phyloP scores from a whole-genome alignment of 1,140 invertebrate genomes.

The Drosophila repleta region DNA sequence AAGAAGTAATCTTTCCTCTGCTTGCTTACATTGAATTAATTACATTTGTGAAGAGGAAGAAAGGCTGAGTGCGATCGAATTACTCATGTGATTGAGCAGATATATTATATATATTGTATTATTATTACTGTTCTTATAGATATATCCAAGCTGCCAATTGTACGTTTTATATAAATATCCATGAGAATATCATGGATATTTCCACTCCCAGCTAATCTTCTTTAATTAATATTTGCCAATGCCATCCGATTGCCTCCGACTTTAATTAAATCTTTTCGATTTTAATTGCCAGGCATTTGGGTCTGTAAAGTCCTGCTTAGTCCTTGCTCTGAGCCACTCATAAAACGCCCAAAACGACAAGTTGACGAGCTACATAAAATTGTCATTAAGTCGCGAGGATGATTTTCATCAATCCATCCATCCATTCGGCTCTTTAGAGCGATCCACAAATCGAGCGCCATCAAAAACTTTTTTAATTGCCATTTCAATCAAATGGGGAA shows the following conservation, averaged over 20 bases:
- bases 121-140: too few relatives aligned
- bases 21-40: too few relatives aligned
- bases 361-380: slow-evolving; percentile 69
- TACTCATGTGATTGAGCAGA: too few relatives aligned
- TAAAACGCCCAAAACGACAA: slow-evolving; percentile 52
- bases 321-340: slow-evolving; percentile 19
- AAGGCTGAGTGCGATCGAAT: too few relatives aligned
- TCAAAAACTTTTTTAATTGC: slow-evolving; percentile 56
- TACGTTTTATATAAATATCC: too few relatives aligned
- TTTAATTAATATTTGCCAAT: slow-evolving; percentile 33
- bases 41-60: too few relatives aligned
- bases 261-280: slow-evolving; percentile 45
- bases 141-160: too few relatives aligned
- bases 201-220: slow-evolving; percentile 24
- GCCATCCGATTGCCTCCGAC: slow-evolving; percentile 3
- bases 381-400: slow-evolving; percentile 62
- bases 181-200: too few relatives aligned
- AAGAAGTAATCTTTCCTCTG: too few relatives aligned
- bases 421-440: background rate
- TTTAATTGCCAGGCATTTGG: slow-evolving; percentile 60
- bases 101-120: too few relatives aligned
- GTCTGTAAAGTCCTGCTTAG: slow-evolving; percentile 40
- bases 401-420: slow-evolving; percentile 32
- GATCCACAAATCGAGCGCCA: slow-evolving; percentile 20
- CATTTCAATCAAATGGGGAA: slow-evolving; percentile 37